A percentile compares a stretch with the other conserved stretches of the same genome.
Conservation (phyloP, 2,888 invertebrate genomes). For the Chironomus riparius region DNA sequence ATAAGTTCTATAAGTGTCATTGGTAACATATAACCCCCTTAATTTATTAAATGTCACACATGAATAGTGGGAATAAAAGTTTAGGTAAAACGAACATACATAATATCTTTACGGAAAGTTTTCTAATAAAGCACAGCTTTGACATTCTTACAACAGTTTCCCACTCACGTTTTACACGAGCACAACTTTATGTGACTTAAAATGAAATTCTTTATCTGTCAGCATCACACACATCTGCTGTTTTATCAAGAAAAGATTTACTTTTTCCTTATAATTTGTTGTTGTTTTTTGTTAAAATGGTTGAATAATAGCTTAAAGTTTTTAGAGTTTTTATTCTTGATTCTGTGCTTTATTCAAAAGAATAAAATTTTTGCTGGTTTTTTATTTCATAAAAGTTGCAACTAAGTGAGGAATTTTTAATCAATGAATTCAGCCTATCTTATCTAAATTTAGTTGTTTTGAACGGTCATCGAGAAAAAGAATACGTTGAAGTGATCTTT, state of each 20-base stretch:
- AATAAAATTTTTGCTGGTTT: too few relatives aligned
- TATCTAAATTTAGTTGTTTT: too few relatives aligned
- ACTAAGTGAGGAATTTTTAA: background rate
- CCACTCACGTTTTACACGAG: background rate
- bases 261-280: too few relatives aligned
- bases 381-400: background rate
- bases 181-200: background rate
- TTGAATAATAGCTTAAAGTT: too few relatives aligned
- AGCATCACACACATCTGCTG: background rate
- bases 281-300: too few relatives aligned
- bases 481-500: background rate
- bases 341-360: too few relatives aligned
- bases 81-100: background rate
- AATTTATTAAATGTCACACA: background rate
- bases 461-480: too few relatives aligned
- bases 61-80: background rate
- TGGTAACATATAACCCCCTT: background rate
- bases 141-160: background rate
- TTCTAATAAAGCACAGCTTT: conserved; percentile 19
- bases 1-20: background rate
- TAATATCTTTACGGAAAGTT: background rate
- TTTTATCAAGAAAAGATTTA: background rate
- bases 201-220: background rate
- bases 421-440: too few relatives aligned
- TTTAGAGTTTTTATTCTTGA: too few relatives aligned